phyloP scores from a whole-genome alignment of 2,797 vertebrate species.

The Arnoldichthys spilopterus region DNA sequence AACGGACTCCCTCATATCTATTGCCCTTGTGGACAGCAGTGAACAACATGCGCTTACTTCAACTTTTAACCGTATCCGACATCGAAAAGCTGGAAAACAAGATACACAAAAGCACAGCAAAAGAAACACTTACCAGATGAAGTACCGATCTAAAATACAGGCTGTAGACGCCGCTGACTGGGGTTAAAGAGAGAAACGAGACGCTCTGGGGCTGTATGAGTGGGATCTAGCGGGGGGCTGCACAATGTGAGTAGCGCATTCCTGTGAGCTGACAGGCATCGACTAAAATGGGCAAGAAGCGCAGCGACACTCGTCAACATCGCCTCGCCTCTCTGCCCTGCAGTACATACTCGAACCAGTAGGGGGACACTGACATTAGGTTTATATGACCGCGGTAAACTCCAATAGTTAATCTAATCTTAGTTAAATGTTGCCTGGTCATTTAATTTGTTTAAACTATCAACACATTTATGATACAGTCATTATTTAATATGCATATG shows the following conservation, averaged over 20 bases:
- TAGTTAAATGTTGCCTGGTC: too few species aligned
- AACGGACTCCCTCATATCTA: background rate
- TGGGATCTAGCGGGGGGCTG: slow-evolving; percentile 54
- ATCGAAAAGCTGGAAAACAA: background rate
- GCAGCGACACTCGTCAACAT: slow-evolving; percentile 50
- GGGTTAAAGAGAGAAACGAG: background rate
- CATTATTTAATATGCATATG: too few species aligned
- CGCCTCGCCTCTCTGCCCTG: slow-evolving; percentile 12
- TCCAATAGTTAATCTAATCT: too few species aligned
- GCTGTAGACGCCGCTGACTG: background rate
- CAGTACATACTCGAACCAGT: slow-evolving; percentile 28
- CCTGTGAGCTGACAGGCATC: slow-evolving; percentile 70
- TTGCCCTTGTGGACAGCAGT: background rate
- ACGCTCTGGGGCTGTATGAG: slow-evolving; percentile 2
- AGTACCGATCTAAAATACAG: background rate
- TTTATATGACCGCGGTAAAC: too few species aligned
- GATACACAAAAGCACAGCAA: background rate
- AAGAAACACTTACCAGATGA: slow-evolving; percentile 31
- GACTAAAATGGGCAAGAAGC: slow-evolving; percentile 78
- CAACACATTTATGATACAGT: too few species aligned
- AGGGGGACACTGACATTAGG: slow-evolving; percentile 58
- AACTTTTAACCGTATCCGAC: background rate
- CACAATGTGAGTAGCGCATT: slow-evolving; percentile 70
- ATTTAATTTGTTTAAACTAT: too few species aligned
- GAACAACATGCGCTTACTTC: background rate